Evolutionary conservation across 2,113 vertebrate genomes (phyloP), one percentile per base, ranked within the genome.

Genomic region (Peromyscus leucopus): DNA sequence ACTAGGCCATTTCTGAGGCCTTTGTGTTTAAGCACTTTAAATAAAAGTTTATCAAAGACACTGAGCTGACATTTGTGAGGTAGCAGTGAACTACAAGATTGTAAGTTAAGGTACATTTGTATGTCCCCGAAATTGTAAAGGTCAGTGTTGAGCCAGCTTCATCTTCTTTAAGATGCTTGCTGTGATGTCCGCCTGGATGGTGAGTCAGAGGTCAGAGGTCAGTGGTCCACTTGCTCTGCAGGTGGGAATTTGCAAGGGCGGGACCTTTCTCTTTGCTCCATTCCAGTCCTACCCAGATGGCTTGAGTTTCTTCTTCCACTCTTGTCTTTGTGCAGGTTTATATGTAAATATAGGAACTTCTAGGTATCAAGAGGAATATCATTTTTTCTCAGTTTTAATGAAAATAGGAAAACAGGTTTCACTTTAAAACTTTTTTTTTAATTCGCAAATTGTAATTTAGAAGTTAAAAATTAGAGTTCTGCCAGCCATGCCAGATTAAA

Each of bases 21-120:
- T 97, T 96, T 97, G 80, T 96, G 87, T 97, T 97, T 91, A 98
- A 98, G 98, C 98, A 98, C 98, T 98, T 98, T 98, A 98, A 97
- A 97, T 97, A 92, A 92, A 97, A 89, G 90, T 78, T 61, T 48
- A 85, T 97, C 61, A 93, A 95, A 97, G 92, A 85, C 57, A 42
- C 75, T 87, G 72, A 97, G 69, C 89, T 86, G 69, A 76, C 84
- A 96, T 87, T 96, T 97, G 85, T 94, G 67, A 96, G 65, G 24
- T 67, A 95, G 89, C 69, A 67, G n/a, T 90, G 83, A 94, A 82
- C 91, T 71, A 90, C 51, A 96, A 46, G 79, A 83, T 94, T 96
- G 96, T 96, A 88, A 91, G 42, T 90, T 96, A 90, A 91, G 79
- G 19, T 4, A 0, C 59, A 80, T 78, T 96, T 90, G 82, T 39